Base-by-base conservation (phyloP, 1,140 invertebrate genomes). In the Aphelenchoides besseyi region DNA sequence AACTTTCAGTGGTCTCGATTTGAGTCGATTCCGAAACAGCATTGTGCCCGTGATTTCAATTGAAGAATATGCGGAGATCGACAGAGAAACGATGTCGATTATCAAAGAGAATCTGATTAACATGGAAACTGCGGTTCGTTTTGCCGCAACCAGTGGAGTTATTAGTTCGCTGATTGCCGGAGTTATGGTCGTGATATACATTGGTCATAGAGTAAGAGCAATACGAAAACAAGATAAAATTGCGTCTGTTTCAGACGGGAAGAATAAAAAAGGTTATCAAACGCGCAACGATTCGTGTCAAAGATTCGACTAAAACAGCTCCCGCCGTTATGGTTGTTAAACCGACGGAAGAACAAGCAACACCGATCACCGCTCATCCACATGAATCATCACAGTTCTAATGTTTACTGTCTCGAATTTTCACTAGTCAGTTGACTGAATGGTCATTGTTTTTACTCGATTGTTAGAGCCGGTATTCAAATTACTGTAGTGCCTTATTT, bases 31-130 rank as follows among this genome's bases (percentile, higher is more conserved):
- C 48, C 68, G 33, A 0, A 79, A 77, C 33, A 41, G 28, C 29
- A 78, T 78, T 41, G 78, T 78, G 26, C 76, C 76, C 5, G 59
- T 78, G 23, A 16, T 78, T 8, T 23, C 64, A 59, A 74, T 78
- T 54, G 78, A 78, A 32, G 76, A 78, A 33, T 41, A 68, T 41
- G 73, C 62, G 16, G 37, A 33, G 37, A 81, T 78, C 8, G 76
- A 78, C 32, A 36, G 64, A 29, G 68, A 52, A 35, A 78, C 57
- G 29, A 59, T 78, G 23, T 52, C 71, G n/a, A 52, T 77, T 2
- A 78, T 78, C 41, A 78, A 72, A 36, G 61, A 68, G 33, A 79
- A 78, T 48, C 68, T 78, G 26, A 68, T 78, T 30, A 33, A 48
- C 36, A 70, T 68, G 16, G 77, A 76, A 48, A 69, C 48, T 3